Base-by-base conservation (phyloP, 30 jellyfish, hydroid and myxozoan genomes). In the Turritopsis rubra region DNA sequence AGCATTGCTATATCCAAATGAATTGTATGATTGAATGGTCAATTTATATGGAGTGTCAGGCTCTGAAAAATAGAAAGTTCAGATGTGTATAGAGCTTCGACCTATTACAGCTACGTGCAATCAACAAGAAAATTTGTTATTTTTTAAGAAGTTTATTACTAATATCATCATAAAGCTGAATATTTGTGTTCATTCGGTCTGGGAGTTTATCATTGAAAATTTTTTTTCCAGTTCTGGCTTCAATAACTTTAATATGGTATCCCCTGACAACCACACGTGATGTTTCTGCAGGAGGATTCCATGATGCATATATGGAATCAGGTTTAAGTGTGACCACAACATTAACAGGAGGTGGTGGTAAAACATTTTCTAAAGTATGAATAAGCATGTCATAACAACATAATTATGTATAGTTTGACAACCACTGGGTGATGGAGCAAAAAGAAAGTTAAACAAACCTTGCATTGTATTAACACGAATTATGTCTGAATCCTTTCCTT, bases 201-300 rank as follows among this genome's bases (percentile, higher is more conserved):
- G 28, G 25, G 53, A 85, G 54, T 20, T 29, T 54, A 8, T 28
- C 23, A 20, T 30, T 23, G 52, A 76, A 53, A 7, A 85, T 54
- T 66, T 71, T 29, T 26, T n/a, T 85, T 8, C 41, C 60, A 0
- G 89, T 83, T 20, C 54, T n/a, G 16, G 13, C 0, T 19, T 65
- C 88, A 54, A 71, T 77, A 78, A 91, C 77, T 52, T 21, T 18
- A 29, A 91, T 81, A 77, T 86, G 81, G 86, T 91, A 91, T 5
- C 97, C 96, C 28, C 95, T 41, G 26, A 91, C 96, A n/a, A 91
- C 95, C 7, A 84, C 73, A 27, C 30, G 81, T 29, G 85, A 66
- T 41, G 66, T 66, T 21, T 27, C 65, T 16, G 53, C 28, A 71
- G 96, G 96, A 7, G 96, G 94, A 71, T 76, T 52, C 97, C 97